phyloP scores from a whole-genome alignment of 1,140 invertebrate species.

The Drosophila santomea region DNA sequence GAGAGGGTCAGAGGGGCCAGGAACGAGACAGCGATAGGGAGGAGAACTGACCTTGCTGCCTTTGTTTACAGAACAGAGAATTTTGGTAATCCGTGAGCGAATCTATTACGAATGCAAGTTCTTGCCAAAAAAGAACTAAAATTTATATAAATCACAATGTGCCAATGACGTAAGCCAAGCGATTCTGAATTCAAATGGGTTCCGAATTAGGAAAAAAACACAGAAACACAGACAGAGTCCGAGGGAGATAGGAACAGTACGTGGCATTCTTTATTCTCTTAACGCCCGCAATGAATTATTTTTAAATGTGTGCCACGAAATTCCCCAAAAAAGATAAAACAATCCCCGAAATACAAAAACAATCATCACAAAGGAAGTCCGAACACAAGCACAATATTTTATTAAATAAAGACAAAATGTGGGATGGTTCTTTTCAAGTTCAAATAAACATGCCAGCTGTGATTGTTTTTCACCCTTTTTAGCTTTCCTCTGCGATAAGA shows the following conservation, averaged over 20 bases:
- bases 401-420: conserved; percentile 25
- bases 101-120: conserved; percentile 61
- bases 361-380: conserved; percentile 2
- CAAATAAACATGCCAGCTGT: conserved; percentile 7
- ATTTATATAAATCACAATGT: conserved; percentile 35
- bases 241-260: conserved; percentile 16
- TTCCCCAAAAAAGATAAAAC: conserved; percentile 23
- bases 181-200: conserved; percentile 15
- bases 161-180: conserved; percentile 50
- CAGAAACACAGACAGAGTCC: conserved; percentile 8
- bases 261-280: conserved; percentile 16
- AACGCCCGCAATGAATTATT: conserved; percentile 42
- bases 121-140: conserved; percentile 32
- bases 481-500: conserved; percentile 18
- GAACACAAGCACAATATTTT: conserved; percentile 18
- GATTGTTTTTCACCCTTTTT: conserved; percentile 22
- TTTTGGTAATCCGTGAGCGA: conserved; percentile 42
- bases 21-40: conserved; percentile 1
- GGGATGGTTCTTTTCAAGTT: conserved; percentile 26
- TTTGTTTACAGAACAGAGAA: conserved; percentile 49
- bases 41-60: conserved; percentile 53
- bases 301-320: conserved; percentile 58
- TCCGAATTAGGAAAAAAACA: conserved; percentile 32
- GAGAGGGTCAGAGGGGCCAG: conserved; percentile 11
- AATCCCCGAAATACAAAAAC: background rate